Evolutionary conservation across 2,888 invertebrate species (phyloP).

Genomic region (Catonia carolina): DNA sequence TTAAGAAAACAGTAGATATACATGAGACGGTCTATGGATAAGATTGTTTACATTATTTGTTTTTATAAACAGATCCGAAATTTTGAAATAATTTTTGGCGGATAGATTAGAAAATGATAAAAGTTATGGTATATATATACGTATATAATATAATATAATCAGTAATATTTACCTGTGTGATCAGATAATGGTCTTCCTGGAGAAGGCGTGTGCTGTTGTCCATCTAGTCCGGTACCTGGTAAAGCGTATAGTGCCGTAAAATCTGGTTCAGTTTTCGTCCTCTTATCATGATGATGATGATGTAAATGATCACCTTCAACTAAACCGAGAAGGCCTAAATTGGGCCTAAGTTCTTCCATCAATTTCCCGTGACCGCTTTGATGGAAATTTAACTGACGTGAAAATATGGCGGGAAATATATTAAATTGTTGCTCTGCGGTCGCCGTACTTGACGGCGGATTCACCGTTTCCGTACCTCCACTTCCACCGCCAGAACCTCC

Average conservation of each 20-base stretch:
- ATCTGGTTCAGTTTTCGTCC: constrained; percentile 46
- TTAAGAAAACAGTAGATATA: no score
- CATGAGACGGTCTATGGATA: no score
- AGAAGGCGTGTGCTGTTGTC: constrained; percentile 24
- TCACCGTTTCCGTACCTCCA: constrained; percentile 30
- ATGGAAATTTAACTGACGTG: constrained; percentile 74
- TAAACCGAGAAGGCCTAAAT: constrained; percentile 69
- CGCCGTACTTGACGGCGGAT: constrained; percentile 46
- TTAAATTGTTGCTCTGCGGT: constrained; percentile 65
- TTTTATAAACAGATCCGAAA: no score
- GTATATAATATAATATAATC: no score
- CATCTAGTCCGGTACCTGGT: constrained; percentile 25
- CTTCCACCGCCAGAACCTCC: constrained; percentile 26
- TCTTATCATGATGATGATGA: constrained; percentile 35
- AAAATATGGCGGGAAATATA: constrained; percentile 86
- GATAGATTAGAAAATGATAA: no score
- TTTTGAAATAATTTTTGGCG: no score
- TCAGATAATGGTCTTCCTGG: constrained; percentile 22
- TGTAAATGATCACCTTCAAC: constrained; percentile 69
- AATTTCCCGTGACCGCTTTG: constrained; percentile 48
- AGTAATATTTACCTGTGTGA: constrained; percentile 25
- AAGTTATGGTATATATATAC: no score
- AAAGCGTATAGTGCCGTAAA: constrained; percentile 72
- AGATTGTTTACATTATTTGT: no score
- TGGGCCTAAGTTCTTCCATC: constrained; percentile 82